phyloP scores from a whole-genome alignment of 2,797 vertebrate genomes.

The Pangasius larnaudii region DNA sequence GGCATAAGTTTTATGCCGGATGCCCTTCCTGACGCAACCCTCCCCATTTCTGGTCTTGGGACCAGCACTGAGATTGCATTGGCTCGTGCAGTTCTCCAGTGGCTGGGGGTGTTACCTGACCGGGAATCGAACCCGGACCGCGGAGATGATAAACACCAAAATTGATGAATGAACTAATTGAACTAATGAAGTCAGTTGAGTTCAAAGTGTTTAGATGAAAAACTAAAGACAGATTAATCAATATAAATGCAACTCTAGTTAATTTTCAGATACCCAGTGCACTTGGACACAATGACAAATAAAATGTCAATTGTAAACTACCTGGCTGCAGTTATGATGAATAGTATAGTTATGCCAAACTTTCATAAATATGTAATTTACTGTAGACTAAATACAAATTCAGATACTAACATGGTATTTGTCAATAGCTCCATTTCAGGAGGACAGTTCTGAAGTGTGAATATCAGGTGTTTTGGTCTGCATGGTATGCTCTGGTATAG shows the following conservation, averaged over 20 bases:
- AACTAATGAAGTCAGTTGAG: background rate
- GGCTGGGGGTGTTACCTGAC: conserved; percentile 67
- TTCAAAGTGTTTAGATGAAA: background rate
- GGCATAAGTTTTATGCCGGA: no score
- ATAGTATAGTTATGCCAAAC: background rate
- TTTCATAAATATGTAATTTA: background rate
- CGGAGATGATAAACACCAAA: conserved; percentile 45
- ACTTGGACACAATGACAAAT: background rate
- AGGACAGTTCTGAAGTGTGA: background rate
- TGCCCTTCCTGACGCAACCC: no score
- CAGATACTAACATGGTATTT: background rate
- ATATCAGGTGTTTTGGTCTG: background rate
- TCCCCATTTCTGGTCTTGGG: no score
- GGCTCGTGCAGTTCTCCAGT: no score
- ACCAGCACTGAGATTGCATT: no score
- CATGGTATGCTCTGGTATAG: background rate
- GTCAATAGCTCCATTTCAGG: background rate
- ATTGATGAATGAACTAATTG: no score
- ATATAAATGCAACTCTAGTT: background rate
- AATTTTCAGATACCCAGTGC: background rate
- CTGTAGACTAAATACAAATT: background rate
- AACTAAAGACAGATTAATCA: background rate
- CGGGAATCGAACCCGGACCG: conserved; percentile 77
- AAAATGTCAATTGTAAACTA: background rate
- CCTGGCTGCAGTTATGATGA: background rate